phyloP scores from a whole-genome alignment of 1,140 invertebrate genomes.

The Heliconius eleuchia region DNA sequence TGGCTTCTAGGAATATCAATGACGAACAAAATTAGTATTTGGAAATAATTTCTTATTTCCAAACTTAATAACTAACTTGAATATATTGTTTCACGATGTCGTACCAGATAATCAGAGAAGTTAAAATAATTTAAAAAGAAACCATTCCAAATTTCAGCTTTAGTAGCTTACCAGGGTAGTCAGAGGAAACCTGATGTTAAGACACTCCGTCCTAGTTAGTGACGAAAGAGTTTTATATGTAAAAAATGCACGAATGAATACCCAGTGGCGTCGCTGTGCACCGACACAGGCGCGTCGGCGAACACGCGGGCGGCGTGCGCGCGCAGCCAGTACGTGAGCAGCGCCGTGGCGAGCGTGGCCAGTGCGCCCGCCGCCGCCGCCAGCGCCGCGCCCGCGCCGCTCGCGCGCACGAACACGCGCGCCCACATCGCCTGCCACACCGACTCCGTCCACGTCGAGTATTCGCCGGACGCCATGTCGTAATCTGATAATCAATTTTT shows the following conservation, averaged over 20 bases:
- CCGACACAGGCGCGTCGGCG: conserved; percentile 35
- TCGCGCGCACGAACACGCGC: conserved; percentile 91
- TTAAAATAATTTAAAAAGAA: too few relatives aligned
- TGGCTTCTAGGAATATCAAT: too few relatives aligned
- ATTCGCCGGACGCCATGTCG: conserved; percentile 89
- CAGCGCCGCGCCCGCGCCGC: conserved; percentile 84
- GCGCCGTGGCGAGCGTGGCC: conserved; percentile 85
- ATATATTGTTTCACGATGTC: too few relatives aligned
- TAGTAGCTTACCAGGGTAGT: too few relatives aligned
- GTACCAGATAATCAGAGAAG: too few relatives aligned
- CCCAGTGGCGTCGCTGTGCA: conserved; percentile 52
- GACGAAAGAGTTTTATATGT: not conserved
- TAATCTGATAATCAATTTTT: conserved; percentile 83
- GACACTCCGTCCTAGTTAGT: not conserved
- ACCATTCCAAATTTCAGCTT: too few relatives aligned
- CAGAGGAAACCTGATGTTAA: too few relatives aligned
- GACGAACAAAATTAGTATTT: too few relatives aligned
- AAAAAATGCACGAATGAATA: conserved; percentile 14
- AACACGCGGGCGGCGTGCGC: conserved; percentile 85
- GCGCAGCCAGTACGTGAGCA: conserved; percentile 87
- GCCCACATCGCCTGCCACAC: conserved; percentile 89
- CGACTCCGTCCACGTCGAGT: conserved; percentile 96
- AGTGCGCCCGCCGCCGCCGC: conserved; percentile 85
- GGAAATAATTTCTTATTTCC: too few relatives aligned
- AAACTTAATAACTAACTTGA: too few relatives aligned